These are phyloP conservation scores for Lamprologus ornatipinnis DNA, from an alignment of 2,113 vertebrate species.

Conservation along the genomic window DNA sequence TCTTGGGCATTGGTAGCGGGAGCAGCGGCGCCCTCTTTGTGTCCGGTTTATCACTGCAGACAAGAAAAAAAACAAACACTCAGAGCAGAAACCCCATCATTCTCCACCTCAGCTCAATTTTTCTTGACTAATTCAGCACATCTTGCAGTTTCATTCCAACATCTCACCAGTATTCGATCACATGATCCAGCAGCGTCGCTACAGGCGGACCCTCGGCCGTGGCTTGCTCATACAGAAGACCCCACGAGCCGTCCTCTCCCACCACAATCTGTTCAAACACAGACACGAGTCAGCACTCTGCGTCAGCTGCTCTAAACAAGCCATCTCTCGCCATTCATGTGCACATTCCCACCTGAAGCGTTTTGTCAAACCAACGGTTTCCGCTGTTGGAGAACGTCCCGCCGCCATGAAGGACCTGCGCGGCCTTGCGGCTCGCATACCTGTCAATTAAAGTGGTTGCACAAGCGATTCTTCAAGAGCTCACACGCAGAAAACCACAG, in stretches of 20 bases:
- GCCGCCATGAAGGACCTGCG: slow-evolving; percentile 79
- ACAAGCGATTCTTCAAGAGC: background rate
- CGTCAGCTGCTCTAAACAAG: background rate
- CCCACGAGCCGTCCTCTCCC: slow-evolving; percentile 80
- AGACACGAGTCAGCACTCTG: background rate
- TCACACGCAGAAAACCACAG: background rate
- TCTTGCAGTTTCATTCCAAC: background rate
- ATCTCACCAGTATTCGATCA: slow-evolving; percentile 76
- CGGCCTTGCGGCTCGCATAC: slow-evolving; percentile 77
- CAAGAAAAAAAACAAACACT: background rate
- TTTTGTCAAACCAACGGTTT: slow-evolving; percentile 86
- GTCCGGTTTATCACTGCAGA: slow-evolving; percentile 69
- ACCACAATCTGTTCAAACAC: slow-evolving; percentile 72
- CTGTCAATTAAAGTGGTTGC: slow-evolving; percentile 45
- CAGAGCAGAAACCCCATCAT: background rate
- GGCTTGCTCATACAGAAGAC: slow-evolving; percentile 79
- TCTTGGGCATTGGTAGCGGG: slow-evolving; percentile 77
- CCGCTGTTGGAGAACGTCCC: slow-evolving; percentile 82
- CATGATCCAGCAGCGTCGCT: slow-evolving; percentile 72
- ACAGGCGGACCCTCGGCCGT: slow-evolving; percentile 77
- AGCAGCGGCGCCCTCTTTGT: slow-evolving; percentile 68
- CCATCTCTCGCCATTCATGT: fast-evolving
- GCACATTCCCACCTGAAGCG: slow-evolving; percentile 68
- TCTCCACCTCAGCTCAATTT: background rate
- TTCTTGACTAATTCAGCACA: background rate